Evolutionary conservation across 2,113 vertebrate species (phyloP).

Genomic region (Triplophysa tibetana): DNA sequence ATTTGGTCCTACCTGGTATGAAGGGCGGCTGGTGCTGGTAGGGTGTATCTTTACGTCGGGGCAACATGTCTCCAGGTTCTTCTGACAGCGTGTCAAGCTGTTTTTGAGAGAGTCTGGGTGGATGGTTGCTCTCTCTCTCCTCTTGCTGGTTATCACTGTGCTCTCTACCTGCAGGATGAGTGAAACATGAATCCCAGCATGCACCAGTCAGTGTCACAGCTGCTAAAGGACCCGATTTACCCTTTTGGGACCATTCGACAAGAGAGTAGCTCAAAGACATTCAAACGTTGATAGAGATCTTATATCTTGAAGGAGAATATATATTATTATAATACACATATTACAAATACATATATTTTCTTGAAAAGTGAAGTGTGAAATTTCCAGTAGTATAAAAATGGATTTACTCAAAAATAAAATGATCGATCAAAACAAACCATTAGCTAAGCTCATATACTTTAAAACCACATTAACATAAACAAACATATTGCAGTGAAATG

Average conservation of each 20-base stretch:
- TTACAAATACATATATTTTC: too few species aligned
- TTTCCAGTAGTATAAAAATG: neutral
- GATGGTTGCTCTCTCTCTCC: conserved; percentile 34
- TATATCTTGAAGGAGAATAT: neutral
- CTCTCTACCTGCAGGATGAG: conserved; percentile 53
- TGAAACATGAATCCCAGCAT: conserved; percentile 40
- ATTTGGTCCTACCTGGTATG: conserved; percentile 55
- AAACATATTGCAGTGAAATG: too few species aligned
- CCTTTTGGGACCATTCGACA: neutral
- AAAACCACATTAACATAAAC: too few species aligned
- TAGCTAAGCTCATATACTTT: too few species aligned
- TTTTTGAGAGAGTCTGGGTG: conserved; percentile 27
- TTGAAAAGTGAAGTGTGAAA: neutral
- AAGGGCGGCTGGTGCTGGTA: conserved; percentile 60
- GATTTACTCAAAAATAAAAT: too few species aligned
- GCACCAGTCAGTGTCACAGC: neutral
- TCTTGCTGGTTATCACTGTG: conserved; percentile 43
- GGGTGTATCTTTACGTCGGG: conserved; percentile 48
- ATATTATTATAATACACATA: neutral
- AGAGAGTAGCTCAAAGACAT: neutral
- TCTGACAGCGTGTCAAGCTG: conserved; percentile 46
- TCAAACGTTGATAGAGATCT: neutral
- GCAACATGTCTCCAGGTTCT: conserved; percentile 31
- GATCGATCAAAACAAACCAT: neutral
- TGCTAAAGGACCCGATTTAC: conserved; percentile 5